These are phyloP conservation scores for Pammene aurita DNA, from an alignment of 2,888 invertebrate genomes.

Conservation along the genomic window DNA sequence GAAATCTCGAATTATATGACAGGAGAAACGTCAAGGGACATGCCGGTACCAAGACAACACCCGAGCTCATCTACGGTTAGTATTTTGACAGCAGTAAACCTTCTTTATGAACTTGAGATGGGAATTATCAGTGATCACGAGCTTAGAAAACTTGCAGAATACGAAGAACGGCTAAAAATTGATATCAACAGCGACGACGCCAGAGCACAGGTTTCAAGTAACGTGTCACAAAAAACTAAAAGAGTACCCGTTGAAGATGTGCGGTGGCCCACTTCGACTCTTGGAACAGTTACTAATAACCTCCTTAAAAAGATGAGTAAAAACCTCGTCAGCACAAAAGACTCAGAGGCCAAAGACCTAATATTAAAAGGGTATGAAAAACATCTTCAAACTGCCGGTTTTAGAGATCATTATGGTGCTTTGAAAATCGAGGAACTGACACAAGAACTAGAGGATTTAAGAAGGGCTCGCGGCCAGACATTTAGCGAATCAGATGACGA, in stretches of 20 bases:
- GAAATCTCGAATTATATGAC: neutral
- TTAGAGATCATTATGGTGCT: neutral
- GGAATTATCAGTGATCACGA: constrained; percentile 4
- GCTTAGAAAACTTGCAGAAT: neutral
- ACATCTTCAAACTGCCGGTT: neutral
- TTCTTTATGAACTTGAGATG: constrained; percentile 14
- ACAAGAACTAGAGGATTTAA: neutral
- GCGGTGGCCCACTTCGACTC: neutral
- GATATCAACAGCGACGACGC: no score
- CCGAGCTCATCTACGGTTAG: neutral
- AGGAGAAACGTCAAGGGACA: neutral
- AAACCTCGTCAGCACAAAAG: neutral
- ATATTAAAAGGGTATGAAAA: neutral
- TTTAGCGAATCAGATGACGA: neutral
- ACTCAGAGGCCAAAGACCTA: neutral
- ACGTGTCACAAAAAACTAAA: neutral
- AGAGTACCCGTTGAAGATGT: no score
- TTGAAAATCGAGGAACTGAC: neutral
- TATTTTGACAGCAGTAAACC: constrained; percentile 5
- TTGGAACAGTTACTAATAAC: neutral
- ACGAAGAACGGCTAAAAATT: constrained; percentile 4
- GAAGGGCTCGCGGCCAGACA: neutral
- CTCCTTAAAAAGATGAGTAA: neutral
- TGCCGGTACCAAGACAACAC: neutral
- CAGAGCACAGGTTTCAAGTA: neutral